Base-by-base conservation (phyloP, 2,797 vertebrate species). In the Myotis vivesi region DNA sequence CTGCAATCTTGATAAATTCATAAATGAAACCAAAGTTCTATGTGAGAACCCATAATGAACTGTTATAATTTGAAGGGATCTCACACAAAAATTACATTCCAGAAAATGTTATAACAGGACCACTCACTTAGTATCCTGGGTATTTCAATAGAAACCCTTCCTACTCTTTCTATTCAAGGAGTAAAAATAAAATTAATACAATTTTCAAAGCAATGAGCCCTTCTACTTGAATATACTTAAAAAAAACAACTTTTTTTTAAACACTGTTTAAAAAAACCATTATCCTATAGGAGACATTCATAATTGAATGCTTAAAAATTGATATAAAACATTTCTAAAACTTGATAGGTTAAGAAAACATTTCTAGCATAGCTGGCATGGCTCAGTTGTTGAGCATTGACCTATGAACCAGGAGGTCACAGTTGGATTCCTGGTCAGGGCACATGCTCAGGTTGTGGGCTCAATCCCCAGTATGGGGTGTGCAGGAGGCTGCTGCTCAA, bases 91-190 rank as follows among this genome's bases (percentile, higher is more conserved):
- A 85, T 49, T 44, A 81, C 30, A 66, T 94, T 87, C 46, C 75
- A 53, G 12, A 41, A 66, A 68, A 77, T 82, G 79, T 89, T 64
- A n/a, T 87, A 77, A 87, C 16, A 28, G 7, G 57, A 75, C 30
- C 19, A 51, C 64, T 59, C 53, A 75, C 25, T 49, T 92, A 53
- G 44, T 51, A 33, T 59, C 57, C 13, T 89, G 38, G 6, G 3
- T 86, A 76, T 92, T 82, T 94, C 64, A 83, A 73, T 30, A 90
- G 62, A 94, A 77, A 94, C 6, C 6, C 25, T 95, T 94, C 33
- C 10, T 69, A 53, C 59, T 89, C 85, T 90, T n/a, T 88, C 62
- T 84, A 38, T 79, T 91, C 38, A 13, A 3, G 3, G 4, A 15
- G 13, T 81, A 59, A 92, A 89, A 87, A 36, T 73, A 80, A 80